Conservation (phyloP, 2,113 vertebrate species). For the Scopus umbretta region DNA sequence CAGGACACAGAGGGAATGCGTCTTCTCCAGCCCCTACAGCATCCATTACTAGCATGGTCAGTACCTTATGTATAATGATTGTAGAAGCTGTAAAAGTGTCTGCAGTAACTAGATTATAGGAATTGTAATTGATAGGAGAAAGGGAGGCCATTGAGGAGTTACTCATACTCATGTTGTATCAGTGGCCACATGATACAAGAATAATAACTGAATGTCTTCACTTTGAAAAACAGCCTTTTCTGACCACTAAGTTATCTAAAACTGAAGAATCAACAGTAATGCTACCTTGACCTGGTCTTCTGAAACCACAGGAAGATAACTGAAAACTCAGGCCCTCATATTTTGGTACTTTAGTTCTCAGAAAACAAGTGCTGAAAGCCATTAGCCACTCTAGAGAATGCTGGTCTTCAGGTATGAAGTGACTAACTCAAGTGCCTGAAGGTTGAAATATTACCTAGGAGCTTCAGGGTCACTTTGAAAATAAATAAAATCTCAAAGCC, state of each 20-base stretch:
- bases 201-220: background rate
- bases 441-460: background rate
- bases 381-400: background rate
- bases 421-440: background rate
- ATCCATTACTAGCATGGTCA: constrained; percentile 93
- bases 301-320: background rate
- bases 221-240: background rate
- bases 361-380: background rate
- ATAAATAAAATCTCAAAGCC: background rate
- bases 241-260: background rate
- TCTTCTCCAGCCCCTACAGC: constrained; percentile 83
- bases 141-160: background rate
- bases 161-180: rapidly evolving
- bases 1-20: constrained; percentile 80
- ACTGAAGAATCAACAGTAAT: background rate
- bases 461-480: background rate
- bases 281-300: background rate
- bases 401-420: background rate
- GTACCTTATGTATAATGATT: background rate
- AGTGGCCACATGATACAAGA: rapidly evolving
- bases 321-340: background rate
- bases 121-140: rapidly evolving
- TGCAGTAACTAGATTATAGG: background rate
- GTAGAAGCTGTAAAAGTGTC: background rate
- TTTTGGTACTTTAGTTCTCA: background rate